These are phyloP conservation scores for Schlechtendalia chinensis DNA, from an alignment of 1,140 invertebrate genomes.

Conservation along the genomic window DNA sequence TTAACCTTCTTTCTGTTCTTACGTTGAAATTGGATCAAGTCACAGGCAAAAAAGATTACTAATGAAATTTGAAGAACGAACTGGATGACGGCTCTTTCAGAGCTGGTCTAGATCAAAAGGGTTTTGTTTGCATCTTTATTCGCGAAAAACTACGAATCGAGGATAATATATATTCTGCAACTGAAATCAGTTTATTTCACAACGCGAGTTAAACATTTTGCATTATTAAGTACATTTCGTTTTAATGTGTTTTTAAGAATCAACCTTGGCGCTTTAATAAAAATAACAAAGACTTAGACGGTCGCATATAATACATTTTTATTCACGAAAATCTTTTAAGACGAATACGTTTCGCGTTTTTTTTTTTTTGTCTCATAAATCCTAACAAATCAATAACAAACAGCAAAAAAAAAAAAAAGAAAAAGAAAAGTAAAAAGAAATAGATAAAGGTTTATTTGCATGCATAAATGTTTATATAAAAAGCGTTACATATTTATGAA, in stretches of 20 bases:
- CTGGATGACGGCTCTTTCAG: not conserved
- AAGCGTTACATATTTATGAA: not conserved
- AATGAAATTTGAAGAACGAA: conserved; percentile 10
- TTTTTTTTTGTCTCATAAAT: not conserved
- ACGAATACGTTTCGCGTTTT: not conserved
- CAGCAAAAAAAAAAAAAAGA: not conserved
- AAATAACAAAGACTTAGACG: conserved; percentile 11
- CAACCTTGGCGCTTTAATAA: not conserved
- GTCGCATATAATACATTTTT: not conserved
- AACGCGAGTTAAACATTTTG: not conserved
- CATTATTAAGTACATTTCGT: not conserved
- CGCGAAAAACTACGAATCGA: not conserved
- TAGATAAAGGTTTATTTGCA: not conserved
- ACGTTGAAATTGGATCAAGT: not conserved
- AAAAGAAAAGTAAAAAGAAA: not conserved
- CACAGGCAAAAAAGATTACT: not conserved
- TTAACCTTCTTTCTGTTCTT: not conserved
- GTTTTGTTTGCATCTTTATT: not conserved
- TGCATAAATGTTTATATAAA: not conserved
- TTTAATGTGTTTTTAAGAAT: conserved; percentile 32
- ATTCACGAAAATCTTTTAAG: not conserved
- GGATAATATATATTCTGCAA: not conserved
- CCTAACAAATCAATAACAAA: not conserved
- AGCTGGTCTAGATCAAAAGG: not conserved
- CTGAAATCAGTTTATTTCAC: not conserved